A percentile compares a stretch with the other conserved stretches of the same genome.
Evolutionary conservation across 1,140 invertebrate genomes (phyloP).

Genomic region (Nixonia krombeini): DNA sequence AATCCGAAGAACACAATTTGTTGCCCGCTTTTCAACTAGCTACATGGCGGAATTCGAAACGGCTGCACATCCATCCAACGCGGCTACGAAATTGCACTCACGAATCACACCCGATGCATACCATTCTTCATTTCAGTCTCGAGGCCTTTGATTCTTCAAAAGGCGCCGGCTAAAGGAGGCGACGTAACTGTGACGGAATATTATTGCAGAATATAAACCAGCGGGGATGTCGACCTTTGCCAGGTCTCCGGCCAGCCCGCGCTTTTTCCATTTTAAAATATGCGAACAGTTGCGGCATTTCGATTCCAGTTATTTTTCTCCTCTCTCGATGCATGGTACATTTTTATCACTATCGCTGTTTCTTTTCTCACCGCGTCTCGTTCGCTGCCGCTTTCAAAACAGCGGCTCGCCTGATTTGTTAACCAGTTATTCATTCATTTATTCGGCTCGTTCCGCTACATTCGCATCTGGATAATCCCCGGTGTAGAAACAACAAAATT

Average conservation of each 20-base stretch:
- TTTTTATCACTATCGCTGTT: too few species aligned
- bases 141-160: conserved; percentile 37
- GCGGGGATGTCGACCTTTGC: conserved; percentile 21
- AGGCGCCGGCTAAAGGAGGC: conserved; percentile 25
- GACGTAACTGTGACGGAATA: conserved; percentile 36
- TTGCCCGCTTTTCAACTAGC: conserved; percentile 32
- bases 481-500: too few species aligned
- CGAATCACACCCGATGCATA: conserved; percentile 38
- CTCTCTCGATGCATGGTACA: conserved; percentile 3
- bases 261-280: conserved; percentile 32
- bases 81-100: conserved; percentile 39
- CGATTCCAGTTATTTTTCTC: conserved; percentile 14
- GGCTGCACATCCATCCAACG: conserved; percentile 35
- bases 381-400: too few species aligned
- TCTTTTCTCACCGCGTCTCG: too few species aligned
- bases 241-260: conserved; percentile 13
- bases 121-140: conserved; percentile 35
- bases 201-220: conserved; percentile 32
- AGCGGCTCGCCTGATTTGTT: too few species aligned
- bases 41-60: conserved; percentile 32
- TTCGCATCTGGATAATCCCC: too few species aligned
- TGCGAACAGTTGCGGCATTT: conserved; percentile 5
- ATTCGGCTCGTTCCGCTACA: too few species aligned
- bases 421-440: too few species aligned
- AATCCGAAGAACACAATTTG: conserved; percentile 32